These are phyloP conservation scores for Momotus momota DNA, from an alignment of 2,797 vertebrate species.

Conservation along the genomic window DNA sequence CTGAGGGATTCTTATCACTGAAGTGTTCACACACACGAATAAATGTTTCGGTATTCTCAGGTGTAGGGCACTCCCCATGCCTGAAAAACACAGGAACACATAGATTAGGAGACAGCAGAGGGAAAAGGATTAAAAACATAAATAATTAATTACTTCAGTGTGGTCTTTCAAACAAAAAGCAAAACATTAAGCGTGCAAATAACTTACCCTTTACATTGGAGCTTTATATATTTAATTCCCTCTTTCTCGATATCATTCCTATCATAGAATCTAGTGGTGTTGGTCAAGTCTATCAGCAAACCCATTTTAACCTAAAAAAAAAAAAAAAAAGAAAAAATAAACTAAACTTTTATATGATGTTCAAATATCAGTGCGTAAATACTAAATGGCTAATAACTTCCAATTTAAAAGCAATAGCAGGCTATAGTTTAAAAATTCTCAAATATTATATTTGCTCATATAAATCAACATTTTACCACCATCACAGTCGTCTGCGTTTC, in stretches of 20 bases:
- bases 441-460: not conserved
- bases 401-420: not conserved
- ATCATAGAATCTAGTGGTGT: constrained; percentile 96
- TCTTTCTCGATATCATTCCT: constrained; percentile 95
- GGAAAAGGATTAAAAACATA: not conserved
- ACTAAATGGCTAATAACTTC: not conserved
- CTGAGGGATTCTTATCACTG: constrained; percentile 91
- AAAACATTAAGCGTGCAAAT: not conserved
- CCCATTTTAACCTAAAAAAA: constrained; percentile 94
- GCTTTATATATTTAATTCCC: constrained; percentile 93
- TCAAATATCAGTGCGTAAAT: not conserved
- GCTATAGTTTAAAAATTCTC: not conserved
- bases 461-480: not conserved
- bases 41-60: constrained; percentile 90
- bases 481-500: not conserved
- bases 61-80: constrained; percentile 92
- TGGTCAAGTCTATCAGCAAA: constrained; percentile 94
- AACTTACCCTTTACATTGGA: constrained; percentile 95
- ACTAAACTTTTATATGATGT: not conserved
- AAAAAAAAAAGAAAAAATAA: not conserved
- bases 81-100: constrained; percentile 74
- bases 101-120: not conserved
- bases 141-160: not conserved
- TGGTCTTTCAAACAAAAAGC: constrained; percentile 10
- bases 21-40: constrained; percentile 92